Conservation (phyloP, 2,797 vertebrate genomes). For the Myotis vivesi region DNA sequence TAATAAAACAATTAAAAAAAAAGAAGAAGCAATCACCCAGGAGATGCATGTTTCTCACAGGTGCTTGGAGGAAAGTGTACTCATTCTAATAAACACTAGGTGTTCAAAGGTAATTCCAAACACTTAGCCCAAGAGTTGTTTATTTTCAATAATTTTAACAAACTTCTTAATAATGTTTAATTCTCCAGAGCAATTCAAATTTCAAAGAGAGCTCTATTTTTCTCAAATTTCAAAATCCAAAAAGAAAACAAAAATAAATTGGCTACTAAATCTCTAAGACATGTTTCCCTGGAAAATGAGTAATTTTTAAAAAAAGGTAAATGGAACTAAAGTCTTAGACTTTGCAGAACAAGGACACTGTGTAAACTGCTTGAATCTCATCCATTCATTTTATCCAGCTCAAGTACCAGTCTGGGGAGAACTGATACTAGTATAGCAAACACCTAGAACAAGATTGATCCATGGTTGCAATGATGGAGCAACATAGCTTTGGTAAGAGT, state of each 20-base stretch:
- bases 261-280: slow-evolving; percentile 23
- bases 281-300: slow-evolving; percentile 1
- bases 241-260: slow-evolving; percentile 20
- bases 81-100: neutral
- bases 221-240: slow-evolving; percentile 48
- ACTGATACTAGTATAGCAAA: neutral
- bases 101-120: slow-evolving; percentile 33
- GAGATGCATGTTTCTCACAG: neutral
- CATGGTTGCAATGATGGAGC: neutral
- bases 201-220: slow-evolving; percentile 51
- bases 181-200: neutral
- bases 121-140: neutral
- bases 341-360: neutral
- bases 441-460: neutral
- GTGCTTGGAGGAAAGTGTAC: neutral
- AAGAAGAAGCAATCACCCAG: neutral
- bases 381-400: neutral
- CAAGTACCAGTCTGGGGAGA: neutral
- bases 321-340: neutral
- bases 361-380: neutral
- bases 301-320: neutral
- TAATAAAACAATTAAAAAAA: no score
- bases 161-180: slow-evolving; percentile 41
- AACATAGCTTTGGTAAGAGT: neutral
- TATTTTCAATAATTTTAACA: slow-evolving; percentile 34